Evolutionary conservation across 2,888 invertebrate species (phyloP), one percentile per base, ranked within the genome.

Genomic region (Alcis repandata): DNA sequence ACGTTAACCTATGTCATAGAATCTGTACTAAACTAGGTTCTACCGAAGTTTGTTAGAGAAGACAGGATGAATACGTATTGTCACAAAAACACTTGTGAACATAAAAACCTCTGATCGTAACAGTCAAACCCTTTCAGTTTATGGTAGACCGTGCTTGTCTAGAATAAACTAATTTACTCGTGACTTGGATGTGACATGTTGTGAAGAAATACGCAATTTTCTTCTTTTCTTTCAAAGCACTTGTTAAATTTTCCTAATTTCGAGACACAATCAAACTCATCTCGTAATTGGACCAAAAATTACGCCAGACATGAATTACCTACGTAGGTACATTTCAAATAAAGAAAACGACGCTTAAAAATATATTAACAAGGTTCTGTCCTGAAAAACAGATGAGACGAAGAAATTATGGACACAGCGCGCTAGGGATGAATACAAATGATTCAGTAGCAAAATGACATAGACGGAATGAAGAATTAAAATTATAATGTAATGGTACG

Each of bases 391-490:
- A 53, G 63, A 69, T 49, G 58, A 63, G 45, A 63, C 45, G 57
- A 33, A 52, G 46, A 60, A 63, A 69, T 63, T 65, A 69, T 66
- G 60, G 63, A 51, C 63, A 63, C 27, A 51, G 41, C 41, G 46
- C 36, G 36, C 56, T 3, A 20, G 57, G 53, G 60, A 63, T 61
- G 69, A 69, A 69, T 69, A 69, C 51, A 43, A 69, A 69, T 60
- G 59, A 36, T 15, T 33, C 33, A 51, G 57, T 53, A 57, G 59
- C 57, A 68, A 57, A 69, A 66, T 56, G 59, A 51, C 40, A 59
- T 22, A 63, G 53, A 57, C 40, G 36, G 20, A 52, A 40, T 48
- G 57, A 57, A 40, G 46, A 60, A 66, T 61, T 66, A 66, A 61
- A 66, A 66, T 66, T 60, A 58, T 57, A 57, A 58, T 66, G 45